These are phyloP conservation scores for Drosophila suzukii DNA, from an alignment of 1,140 invertebrate species.

Conservation along the genomic window DNA sequence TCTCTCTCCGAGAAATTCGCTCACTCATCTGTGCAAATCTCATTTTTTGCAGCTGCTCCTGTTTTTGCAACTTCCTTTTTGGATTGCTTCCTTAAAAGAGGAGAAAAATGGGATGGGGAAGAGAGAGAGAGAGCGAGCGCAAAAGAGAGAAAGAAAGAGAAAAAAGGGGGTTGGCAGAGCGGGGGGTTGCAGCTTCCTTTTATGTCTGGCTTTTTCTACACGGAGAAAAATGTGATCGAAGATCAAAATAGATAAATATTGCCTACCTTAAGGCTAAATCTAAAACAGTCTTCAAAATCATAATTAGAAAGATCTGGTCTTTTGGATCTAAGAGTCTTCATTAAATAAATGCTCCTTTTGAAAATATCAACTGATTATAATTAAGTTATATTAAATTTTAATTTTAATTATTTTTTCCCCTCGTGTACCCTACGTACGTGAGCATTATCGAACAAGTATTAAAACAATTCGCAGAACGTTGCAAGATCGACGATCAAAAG, in stretches of 20 bases:
- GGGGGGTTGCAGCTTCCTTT: constrained; percentile 58
- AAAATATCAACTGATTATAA: not conserved
- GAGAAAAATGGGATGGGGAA: not conserved
- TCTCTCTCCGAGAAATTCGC: constrained; percentile 12
- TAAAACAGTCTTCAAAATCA: no score
- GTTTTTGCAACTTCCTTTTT: constrained; percentile 67
- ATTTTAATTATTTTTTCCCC: not conserved
- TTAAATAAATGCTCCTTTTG: not conserved
- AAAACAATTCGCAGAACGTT: not conserved
- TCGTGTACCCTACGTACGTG: not conserved
- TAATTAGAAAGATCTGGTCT: no score
- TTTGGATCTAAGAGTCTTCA: no score
- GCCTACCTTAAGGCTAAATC: no score
- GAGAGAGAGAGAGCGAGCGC: not conserved
- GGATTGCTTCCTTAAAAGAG: constrained; percentile 39
- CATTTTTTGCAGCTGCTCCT: constrained; percentile 41
- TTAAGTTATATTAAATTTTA: not conserved
- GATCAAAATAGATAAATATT: not conserved
- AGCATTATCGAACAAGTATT: constrained; percentile 2
- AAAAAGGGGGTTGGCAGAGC: not conserved
- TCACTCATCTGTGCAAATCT: constrained; percentile 21
- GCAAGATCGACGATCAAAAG: constrained; percentile 10
- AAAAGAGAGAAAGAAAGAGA: not conserved
- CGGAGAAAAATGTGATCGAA: constrained; percentile 19
- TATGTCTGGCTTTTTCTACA: constrained; percentile 38